A percentile compares a stretch with the other conserved stretches of the same genome.
Conservation (phyloP, 2,113 vertebrate genomes). For the Bos javanicus region DNA sequence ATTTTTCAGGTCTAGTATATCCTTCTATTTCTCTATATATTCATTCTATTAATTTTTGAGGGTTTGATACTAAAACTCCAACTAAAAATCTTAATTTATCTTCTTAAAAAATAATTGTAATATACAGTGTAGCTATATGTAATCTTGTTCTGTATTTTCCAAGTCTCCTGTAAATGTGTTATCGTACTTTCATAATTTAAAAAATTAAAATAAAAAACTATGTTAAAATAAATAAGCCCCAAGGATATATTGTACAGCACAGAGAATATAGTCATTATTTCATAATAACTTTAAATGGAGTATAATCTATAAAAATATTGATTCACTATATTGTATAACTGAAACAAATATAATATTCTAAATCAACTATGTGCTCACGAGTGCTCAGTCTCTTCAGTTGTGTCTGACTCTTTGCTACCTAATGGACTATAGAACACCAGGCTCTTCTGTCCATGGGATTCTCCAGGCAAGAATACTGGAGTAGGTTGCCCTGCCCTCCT, state of each 20-base stretch:
- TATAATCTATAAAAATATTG: not conserved
- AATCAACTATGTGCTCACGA: not conserved
- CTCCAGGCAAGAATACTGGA: not conserved
- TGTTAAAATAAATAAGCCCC: not conserved
- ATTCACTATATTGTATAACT: not conserved
- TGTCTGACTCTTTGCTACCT: not conserved
- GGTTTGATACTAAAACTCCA: not conserved
- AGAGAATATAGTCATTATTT: not conserved
- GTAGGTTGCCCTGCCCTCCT: not conserved
- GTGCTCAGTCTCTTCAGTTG: accelerated
- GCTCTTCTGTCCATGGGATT: not conserved
- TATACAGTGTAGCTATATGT: not conserved
- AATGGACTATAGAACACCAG: not conserved
- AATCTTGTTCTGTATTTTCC: not conserved
- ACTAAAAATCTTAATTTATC: not conserved
- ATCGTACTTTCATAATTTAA: not conserved
- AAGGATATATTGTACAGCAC: not conserved
- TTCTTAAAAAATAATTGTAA: not conserved
- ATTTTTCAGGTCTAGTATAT: not conserved
- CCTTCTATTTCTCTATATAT: not conserved
- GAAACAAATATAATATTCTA: not conserved
- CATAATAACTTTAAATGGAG: not conserved
- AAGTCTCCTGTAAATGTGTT: not conserved
- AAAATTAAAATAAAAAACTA: not conserved
- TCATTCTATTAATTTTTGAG: not conserved